Evolutionary conservation across 2,113 vertebrate genomes (phyloP), one percentile per base, ranked within the genome.

Genomic region (Rhabdomys dilectus): DNA sequence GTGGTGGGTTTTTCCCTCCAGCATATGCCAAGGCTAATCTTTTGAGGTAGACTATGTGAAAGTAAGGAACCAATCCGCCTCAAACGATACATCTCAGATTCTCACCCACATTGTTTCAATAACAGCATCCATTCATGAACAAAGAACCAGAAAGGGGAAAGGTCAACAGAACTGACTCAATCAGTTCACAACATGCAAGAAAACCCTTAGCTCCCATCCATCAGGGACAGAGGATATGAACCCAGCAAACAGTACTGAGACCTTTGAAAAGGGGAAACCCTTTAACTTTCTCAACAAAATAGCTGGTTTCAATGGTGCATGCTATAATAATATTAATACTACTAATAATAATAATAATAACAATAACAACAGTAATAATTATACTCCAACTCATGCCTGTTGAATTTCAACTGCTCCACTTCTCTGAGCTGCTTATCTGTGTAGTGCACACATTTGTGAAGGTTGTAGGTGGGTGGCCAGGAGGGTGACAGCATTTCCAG

Each of bases 71-170:
- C 72, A 51, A 95, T 7, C 77, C 45, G 42, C 87, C 51, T 51
- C 51, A 87, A 66, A 76, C 77, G 68, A 66, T 84, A 88, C 29
- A 16, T 85, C 76, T 84, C 72, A 96, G 80, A 84, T 24, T 42
- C 7, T 95, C 8, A 66, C 9, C 66, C 53, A 42, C 76, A 80
- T 21, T 73, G 87, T 82, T 95, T 95, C 89, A 82, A 64, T 91
- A 97, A 96, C 36, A 91, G 66, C 48, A 89, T 82, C 89, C 45
- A 73, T 88, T 93, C 94, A 80, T 89, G 89, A 93, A 89, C 10
- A 39, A 94, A 96, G 86, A 93, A 72, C 24, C 91, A 91, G 29
- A 89, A 31, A 34, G 3, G n/a, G 75, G 17, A 91, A 92, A 88
- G 51, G 56, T 84, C 51, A 45, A 86, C 26, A 86, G 17, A 84